phyloP scores from a whole-genome alignment of 2,113 vertebrate species.

The Megaceryle maxima region DNA sequence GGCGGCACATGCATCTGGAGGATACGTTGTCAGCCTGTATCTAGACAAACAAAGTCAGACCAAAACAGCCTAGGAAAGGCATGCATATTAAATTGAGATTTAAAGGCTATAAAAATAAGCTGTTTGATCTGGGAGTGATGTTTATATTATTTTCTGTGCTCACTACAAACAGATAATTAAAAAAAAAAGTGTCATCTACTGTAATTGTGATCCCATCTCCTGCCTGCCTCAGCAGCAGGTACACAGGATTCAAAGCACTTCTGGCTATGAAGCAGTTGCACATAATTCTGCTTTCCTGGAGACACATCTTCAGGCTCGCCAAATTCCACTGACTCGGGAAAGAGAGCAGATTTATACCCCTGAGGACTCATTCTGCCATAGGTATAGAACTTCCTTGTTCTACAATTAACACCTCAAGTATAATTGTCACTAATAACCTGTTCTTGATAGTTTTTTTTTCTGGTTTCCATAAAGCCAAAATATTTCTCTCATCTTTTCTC shows the following conservation, averaged over 20 bases:
- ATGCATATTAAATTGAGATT: slow-evolving; percentile 52
- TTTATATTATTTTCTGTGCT: slow-evolving; percentile 50
- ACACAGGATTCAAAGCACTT: slow-evolving; percentile 55
- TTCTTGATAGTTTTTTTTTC: slow-evolving; percentile 38
- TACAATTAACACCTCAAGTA: slow-evolving; percentile 76
- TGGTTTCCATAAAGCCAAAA: slow-evolving; percentile 7
- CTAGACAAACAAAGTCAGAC: slow-evolving; percentile 45
- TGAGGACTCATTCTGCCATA: neutral
- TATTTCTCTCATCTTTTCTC: neutral
- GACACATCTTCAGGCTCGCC: slow-evolving; percentile 54
- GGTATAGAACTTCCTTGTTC: slow-evolving; percentile 79
- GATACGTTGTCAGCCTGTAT: neutral
- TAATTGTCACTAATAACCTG: slow-evolving; percentile 59
- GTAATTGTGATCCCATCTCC: slow-evolving; percentile 44
- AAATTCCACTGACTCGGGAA: neutral
- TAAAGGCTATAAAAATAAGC: slow-evolving; percentile 49
- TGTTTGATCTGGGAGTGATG: slow-evolving; percentile 53
- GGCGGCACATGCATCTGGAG: neutral
- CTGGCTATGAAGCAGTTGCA: slow-evolving; percentile 58
- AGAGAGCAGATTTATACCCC: slow-evolving; percentile 24
- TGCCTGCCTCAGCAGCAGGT: slow-evolving; percentile 36
- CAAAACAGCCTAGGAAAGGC: slow-evolving; percentile 31
- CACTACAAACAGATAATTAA: slow-evolving; percentile 55
- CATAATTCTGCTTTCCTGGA: slow-evolving; percentile 66
- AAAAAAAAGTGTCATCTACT: slow-evolving; percentile 31